Evolutionary conservation across 1,140 invertebrate species (phyloP), one percentile per base, ranked within the genome.

Genomic region (Sitophilus oryzae): DNA sequence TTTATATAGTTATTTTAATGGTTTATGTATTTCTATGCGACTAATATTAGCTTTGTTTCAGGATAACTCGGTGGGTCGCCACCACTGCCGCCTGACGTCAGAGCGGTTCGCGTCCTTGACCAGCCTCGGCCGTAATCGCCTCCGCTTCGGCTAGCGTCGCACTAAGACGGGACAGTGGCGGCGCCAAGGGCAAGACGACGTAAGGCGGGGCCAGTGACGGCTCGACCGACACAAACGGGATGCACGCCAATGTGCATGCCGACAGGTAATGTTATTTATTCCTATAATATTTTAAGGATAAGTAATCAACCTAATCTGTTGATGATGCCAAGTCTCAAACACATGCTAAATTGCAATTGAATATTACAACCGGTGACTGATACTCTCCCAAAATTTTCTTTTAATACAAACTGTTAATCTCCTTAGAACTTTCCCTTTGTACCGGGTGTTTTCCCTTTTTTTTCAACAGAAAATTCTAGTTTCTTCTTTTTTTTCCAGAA

Each of bases 191-290:
- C 41, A 46, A 41, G 47, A 40, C 55, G 49, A 51, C 48, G 59
- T 61, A 64, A 56, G 59, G 56, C 58, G 55, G 48, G 44, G 42
- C 40, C 36, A 58, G 40, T 21, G 41, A 57, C 48, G 61, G 55
- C 34, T 23, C 52, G 38, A 61, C 62, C 64, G 66, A 54, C 57
- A 53, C 53, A 46, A 64, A 56, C 65, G 75, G 72, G 74, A 89
- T 90, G 87, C 87, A 89, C 79, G 83, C 85, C 77, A 86, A 85
- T 81, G 82, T 84, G 68, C 82, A 84, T 75, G 76, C 87, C 72
- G 87, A 89, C 77, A 83, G 85, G 71, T 56, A 43, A 37, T 9
- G 15, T 15, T 19, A n/a, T 16, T 18, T 6, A 8, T 4, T 11
- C 25, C 5, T 30, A 5, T 30, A 30, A 30, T 30, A n/a, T n/a